Percentiles rank a stretch among this genome's conserved stretches.
These are phyloP conservation scores for Idaea aversata DNA, from an alignment of 2,888 invertebrate species.

Conservation along the genomic window DNA sequence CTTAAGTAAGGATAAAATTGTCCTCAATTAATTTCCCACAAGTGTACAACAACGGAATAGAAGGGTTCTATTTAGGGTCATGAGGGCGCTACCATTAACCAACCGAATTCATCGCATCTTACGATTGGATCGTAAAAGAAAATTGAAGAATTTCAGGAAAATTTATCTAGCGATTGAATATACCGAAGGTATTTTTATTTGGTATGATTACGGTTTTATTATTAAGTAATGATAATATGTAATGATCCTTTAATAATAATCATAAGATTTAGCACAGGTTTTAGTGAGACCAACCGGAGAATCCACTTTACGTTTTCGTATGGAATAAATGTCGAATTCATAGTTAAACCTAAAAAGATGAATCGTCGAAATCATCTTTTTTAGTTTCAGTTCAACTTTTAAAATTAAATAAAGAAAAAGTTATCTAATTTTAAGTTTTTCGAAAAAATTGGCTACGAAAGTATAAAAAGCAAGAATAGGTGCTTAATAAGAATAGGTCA, in stretches of 20 bases:
- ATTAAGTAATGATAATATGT: neutral
- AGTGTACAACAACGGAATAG: neutral
- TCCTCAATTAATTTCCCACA: neutral
- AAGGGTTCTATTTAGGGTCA: conserved; percentile 5
- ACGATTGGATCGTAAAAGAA: conserved; percentile 6
- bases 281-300: neutral
- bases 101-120: conserved; percentile 5
- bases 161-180: conserved; percentile 4
- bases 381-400: no score
- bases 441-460: neutral
- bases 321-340: no score
- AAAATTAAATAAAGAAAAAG: no score
- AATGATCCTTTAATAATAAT: neutral
- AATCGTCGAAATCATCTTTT: no score
- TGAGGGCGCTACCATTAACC: conserved; percentile 4
- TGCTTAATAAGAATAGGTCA: neutral
- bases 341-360: no score
- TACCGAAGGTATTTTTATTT: neutral
- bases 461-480: neutral
- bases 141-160: conserved; percentile 3
- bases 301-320: no score
- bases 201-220: neutral
- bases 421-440: neutral
- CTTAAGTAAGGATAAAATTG: neutral
- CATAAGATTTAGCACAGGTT: neutral